Evolutionary conservation across 2,888 invertebrate genomes (phyloP), one percentile per base, ranked within the genome.

Genomic region (Tetropium fuscum): DNA sequence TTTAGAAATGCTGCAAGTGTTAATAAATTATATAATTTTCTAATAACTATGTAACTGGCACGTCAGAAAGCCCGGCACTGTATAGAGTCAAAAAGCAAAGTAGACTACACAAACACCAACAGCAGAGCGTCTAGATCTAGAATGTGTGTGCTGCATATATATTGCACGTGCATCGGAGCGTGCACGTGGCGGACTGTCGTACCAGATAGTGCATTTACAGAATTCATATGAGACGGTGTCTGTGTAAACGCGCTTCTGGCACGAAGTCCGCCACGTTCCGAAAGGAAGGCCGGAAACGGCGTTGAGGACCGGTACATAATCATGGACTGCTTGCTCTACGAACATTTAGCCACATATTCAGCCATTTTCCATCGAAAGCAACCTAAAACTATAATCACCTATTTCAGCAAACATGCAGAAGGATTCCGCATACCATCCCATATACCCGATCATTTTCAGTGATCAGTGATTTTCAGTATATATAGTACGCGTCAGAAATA

Each of bases 141-240:
- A n/a, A n/a, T n/a, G 41, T 20, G 47, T 34, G 47, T 18, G 36
- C 25, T 34, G 36, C 36, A 30, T 38, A 10, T 7, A 44, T 22
- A 16, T 44, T 44, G 53, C 61, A 63, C 58, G 68, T 58, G 64
- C 64, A 61, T 68, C 57, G 75, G 64, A 66, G 84, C 82, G 75
- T 82, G 83, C 81, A 85, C 87, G 84, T 85, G 83, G 86, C 88
- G 90, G 92, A 89, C 91, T 94, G 94, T 94, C 95, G 96, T 97
- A 97, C 97, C 95, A 96, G 95, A 97, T 95, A 95, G 96, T 97
- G 97, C 97, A 97, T 97, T 97, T 97, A 97, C 97, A 97, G 89
- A 77, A 72, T 78, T 78, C 75, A 69, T 68, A 72, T 41, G 27
- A 40, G 44, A 45, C 68, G 57, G 68, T 48, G 78, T 78, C 81